Conservation (phyloP, 2,113 vertebrate genomes). For the Pygoscelis antarcticus region DNA sequence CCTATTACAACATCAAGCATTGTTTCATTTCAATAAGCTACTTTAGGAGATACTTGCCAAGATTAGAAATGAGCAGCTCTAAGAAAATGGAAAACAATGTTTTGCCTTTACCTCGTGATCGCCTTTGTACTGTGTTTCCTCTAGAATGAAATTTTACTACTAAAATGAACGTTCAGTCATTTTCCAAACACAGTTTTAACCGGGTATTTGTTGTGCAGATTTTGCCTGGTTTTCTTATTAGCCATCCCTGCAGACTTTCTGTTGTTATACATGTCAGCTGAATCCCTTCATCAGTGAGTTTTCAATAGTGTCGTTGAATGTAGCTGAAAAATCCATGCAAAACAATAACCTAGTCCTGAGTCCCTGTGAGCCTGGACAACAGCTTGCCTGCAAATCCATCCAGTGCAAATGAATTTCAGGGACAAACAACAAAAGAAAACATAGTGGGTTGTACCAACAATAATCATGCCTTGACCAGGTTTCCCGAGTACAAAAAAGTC, state of each 20-base stretch:
- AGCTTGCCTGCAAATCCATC: not conserved
- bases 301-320: not conserved
- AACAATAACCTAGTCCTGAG: not conserved
- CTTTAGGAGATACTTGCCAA: not conserved
- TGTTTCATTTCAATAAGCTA: not conserved
- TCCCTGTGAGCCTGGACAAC: not conserved
- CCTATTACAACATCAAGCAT: not conserved
- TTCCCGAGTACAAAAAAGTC: conserved; percentile 9
- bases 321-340: not conserved
- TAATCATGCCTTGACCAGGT: not conserved
- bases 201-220: not conserved
- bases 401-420: not conserved
- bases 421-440: conserved; percentile 24
- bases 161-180: not conserved
- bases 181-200: not conserved
- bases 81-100: not conserved
- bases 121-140: not conserved
- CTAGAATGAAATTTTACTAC: not conserved
- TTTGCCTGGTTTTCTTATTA: not conserved
- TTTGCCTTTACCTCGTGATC: not conserved
- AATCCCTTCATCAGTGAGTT: not conserved
- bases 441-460: not conserved
- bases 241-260: not conserved
- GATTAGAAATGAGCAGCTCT: not conserved
- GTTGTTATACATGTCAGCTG: not conserved